These are phyloP conservation scores for Diplosoma virens DNA, from an alignment of 23 tunicate genomes.

Conservation along the genomic window DNA sequence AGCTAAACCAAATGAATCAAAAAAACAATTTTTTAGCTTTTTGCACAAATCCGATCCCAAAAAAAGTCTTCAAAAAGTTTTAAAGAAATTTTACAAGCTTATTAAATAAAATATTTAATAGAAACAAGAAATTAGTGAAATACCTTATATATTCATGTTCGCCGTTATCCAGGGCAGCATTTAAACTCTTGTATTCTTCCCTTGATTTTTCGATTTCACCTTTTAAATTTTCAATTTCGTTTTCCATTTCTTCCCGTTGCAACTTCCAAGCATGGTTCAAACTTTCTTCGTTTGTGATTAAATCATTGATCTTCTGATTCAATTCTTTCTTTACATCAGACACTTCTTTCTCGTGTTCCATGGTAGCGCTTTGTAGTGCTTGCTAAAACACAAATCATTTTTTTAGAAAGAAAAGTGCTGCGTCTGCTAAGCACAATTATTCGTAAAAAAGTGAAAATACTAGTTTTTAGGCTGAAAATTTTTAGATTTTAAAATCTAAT, in stretches of 20 bases:
- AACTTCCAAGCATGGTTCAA: not conserved
- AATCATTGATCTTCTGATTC: not conserved
- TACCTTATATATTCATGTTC: conserved; percentile 28
- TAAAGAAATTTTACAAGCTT: no score
- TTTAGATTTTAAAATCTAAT: no score
- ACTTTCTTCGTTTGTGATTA: not conserved
- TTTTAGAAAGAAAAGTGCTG: no score
- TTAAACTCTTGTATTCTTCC: conserved; percentile 9
- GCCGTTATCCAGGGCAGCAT: conserved; percentile 24
- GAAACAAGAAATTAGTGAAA: no score
- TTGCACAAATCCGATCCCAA: no score
- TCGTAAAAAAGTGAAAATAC: no score
- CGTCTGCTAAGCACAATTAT: no score
- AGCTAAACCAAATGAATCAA: no score
- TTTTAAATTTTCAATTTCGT: not conserved
- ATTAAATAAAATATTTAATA: not conserved
- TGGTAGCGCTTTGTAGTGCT: not conserved
- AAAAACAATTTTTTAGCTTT: no score
- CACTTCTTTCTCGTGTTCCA: conserved; percentile 9
- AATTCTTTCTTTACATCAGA: not conserved
- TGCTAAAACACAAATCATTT: conserved; percentile 5
- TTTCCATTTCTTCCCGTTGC: not conserved
- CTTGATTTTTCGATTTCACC: not conserved
- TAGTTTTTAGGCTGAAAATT: no score
- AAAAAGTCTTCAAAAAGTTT: no score